Percentiles rank a stretch among this genome's conserved stretches.
phyloP scores from a whole-genome alignment of 2,113 vertebrate genomes.

The Prunella himalayana region DNA sequence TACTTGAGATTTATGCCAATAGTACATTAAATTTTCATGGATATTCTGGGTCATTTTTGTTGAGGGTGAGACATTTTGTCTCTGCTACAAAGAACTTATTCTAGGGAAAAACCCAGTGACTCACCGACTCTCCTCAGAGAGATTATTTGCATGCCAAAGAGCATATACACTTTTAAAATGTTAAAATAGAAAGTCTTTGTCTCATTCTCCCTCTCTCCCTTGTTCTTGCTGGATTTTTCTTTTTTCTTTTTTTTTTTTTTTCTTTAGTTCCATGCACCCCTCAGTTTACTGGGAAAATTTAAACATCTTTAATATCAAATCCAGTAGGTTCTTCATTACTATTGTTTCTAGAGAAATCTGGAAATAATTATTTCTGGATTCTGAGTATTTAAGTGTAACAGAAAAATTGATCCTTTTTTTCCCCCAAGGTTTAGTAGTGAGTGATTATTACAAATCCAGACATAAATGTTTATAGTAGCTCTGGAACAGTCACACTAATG shows the following conservation, averaged over 20 bases:
- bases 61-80: not conserved
- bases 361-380: slow-evolving; percentile 24
- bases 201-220: not conserved
- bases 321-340: not conserved
- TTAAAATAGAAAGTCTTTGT: not conserved
- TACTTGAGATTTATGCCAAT: slow-evolving; percentile 22
- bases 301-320: not conserved
- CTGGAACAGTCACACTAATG: not conserved
- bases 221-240: not conserved
- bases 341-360: not conserved
- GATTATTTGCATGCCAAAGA: slow-evolving; percentile 16
- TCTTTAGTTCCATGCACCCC: not conserved
- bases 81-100: slow-evolving; percentile 25
- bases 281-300: not conserved
- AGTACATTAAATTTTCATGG: not conserved
- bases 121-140: slow-evolving; percentile 7
- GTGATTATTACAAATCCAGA: slow-evolving; percentile 4
- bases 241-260: not conserved
- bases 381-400: not conserved
- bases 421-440: not conserved
- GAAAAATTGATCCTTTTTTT: not conserved
- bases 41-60: slow-evolving; percentile 8
- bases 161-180: not conserved
- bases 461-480: slow-evolving; percentile 37
- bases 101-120: not conserved